These are phyloP conservation scores for Puffinus mauretanicus DNA, from an alignment of 2,113 vertebrate genomes.

Conservation along the genomic window DNA sequence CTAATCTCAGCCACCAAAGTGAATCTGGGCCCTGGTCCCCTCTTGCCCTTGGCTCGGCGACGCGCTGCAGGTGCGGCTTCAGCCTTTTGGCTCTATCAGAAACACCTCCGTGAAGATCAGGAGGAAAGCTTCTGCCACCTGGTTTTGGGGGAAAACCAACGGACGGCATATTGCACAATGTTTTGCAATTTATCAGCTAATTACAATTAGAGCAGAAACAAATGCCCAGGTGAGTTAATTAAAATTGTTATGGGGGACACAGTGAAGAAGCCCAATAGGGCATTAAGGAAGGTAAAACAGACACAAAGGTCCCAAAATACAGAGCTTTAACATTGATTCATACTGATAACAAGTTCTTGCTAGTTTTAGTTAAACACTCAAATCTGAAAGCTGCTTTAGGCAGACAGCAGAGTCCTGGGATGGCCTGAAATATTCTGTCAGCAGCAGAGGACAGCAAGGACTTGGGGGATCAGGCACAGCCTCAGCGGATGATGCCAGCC, in stretches of 20 bases:
- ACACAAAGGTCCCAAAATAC: background rate
- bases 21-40: fast-evolving
- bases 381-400: background rate
- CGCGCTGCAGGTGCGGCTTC: background rate
- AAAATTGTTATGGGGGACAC: background rate
- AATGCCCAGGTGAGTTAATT: background rate
- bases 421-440: background rate
- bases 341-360: background rate
- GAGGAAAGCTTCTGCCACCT: background rate
- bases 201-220: background rate
- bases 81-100: fast-evolving
- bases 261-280: background rate
- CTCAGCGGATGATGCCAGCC: fast-evolving
- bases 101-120: background rate
- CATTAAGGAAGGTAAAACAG: background rate
- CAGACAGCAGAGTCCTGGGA: background rate
- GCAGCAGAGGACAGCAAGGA: background rate
- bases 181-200: background rate
- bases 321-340: background rate
- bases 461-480: fast-evolving
- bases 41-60: fast-evolving
- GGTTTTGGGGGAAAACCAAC: background rate
- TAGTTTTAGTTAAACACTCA: background rate
- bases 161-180: fast-evolving
- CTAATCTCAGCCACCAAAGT: background rate